Conservation (phyloP, 2,113 vertebrate genomes). For the Telmatochromis sp. region DNA sequence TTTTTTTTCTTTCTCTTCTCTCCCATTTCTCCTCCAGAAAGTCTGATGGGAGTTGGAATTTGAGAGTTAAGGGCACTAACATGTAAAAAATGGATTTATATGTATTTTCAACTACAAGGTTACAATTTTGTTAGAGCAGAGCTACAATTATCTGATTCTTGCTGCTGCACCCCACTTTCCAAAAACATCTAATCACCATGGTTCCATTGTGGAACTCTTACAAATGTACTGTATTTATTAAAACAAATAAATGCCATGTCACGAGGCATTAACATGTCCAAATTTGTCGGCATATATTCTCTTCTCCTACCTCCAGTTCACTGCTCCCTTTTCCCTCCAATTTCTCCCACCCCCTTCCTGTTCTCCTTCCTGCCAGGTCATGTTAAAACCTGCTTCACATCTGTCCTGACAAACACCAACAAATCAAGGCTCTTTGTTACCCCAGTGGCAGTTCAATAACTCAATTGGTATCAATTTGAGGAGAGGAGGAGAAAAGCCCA, state of each 20-base stretch:
- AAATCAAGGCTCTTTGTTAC: conserved; percentile 31
- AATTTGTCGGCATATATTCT: background rate
- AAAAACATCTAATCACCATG: background rate
- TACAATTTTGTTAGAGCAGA: background rate
- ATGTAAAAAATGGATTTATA: background rate
- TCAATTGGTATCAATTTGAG: conserved; percentile 45
- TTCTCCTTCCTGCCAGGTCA: conserved; percentile 8
- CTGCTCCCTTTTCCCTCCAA: background rate
- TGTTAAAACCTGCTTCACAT: conserved; percentile 55
- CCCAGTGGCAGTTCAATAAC: conserved; percentile 24
- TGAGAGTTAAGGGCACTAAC: background rate
- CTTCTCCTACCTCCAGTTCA: background rate
- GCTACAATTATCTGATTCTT: background rate
- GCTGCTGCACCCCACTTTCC: background rate
- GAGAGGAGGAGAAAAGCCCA: background rate
- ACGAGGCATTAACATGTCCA: background rate
- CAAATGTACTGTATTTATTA: background rate
- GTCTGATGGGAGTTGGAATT: background rate
- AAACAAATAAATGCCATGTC: background rate
- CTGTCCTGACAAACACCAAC: conserved; percentile 33
- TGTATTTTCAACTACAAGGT: background rate
- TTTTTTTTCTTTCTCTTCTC: background rate
- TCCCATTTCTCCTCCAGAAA: background rate
- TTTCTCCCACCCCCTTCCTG: background rate
- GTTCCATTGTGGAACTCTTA: background rate